Evolutionary conservation across 2,888 invertebrate genomes (phyloP).

Genomic region (Mythimna loreyi): DNA sequence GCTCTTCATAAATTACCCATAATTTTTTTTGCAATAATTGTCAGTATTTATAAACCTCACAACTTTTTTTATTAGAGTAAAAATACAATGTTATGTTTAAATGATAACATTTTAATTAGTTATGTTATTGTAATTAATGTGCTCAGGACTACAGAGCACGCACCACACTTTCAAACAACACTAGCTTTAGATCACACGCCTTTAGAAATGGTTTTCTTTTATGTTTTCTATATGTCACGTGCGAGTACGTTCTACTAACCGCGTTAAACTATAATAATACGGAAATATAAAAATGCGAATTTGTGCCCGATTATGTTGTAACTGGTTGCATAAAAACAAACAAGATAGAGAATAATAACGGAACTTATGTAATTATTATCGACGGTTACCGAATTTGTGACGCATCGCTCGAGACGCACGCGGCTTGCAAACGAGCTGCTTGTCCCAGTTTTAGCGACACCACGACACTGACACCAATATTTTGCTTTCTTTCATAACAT

Average conservation of each 20-base stretch:
- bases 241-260: conserved; percentile 32
- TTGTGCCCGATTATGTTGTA: conserved; percentile 67
- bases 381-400: conserved; percentile 80
- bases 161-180: conserved; percentile 42
- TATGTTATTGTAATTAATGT: background rate
- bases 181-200: conserved; percentile 13
- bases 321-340: conserved; percentile 76
- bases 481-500: conserved; percentile 81
- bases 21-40: background rate
- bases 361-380: conserved; percentile 82
- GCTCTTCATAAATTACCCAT: background rate
- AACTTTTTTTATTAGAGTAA: background rate
- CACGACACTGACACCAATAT: conserved; percentile 86
- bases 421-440: conserved; percentile 76
- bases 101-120: background rate
- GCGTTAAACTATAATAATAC: conserved; percentile 17
- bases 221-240: conserved; percentile 19
- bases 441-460: conserved; percentile 78
- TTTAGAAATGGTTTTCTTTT: conserved; percentile 36
- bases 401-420: conserved; percentile 79
- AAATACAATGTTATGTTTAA: too few species aligned
- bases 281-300: conserved; percentile 49
- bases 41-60: background rate
- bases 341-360: conserved; percentile 75
- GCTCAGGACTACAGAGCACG: conserved; percentile 8